Conservation (phyloP, 2,888 invertebrate genomes). For the Thereva nobilitata region DNA sequence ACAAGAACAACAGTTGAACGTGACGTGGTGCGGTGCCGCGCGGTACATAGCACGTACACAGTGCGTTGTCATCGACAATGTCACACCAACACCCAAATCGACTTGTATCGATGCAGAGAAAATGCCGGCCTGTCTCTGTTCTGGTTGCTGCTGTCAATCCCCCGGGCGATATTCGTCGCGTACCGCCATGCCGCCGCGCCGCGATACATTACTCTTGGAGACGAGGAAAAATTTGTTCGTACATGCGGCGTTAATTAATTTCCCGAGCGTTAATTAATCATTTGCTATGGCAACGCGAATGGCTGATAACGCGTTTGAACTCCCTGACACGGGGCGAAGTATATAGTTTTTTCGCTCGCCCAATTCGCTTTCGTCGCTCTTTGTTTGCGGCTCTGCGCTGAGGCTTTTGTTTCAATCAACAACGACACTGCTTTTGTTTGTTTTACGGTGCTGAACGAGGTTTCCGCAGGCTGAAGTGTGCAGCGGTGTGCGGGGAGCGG, state of each 20-base stretch:
- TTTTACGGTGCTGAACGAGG: too few species aligned
- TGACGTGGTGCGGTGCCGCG: neutral
- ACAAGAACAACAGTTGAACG: constrained; percentile 19
- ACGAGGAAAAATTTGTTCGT: constrained; percentile 41
- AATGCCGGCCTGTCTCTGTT: neutral
- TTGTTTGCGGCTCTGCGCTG: too few species aligned
- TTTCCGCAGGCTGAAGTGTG: too few species aligned
- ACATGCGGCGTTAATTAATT: constrained; percentile 42
- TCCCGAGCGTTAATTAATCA: constrained; percentile 42
- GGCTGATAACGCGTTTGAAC: constrained; percentile 41
- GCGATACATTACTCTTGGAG: constrained; percentile 14
- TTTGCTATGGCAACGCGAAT: constrained; percentile 38
- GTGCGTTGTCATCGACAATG: constrained; percentile 18
- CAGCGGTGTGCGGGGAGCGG: too few species aligned
- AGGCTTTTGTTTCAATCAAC: too few species aligned
- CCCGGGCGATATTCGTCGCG: constrained; percentile 16
- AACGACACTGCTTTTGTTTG: too few species aligned
- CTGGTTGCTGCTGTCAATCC: constrained; percentile 10
- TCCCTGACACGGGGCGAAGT: constrained; percentile 32
- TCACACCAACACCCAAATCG: constrained; percentile 18
- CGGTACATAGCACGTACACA: neutral
- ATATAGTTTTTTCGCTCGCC: too few species aligned
- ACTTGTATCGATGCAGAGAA: constrained; percentile 13
- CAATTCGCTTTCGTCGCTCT: too few species aligned
- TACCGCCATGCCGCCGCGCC: neutral